phyloP scores from a whole-genome alignment of 2,113 vertebrate genomes.

The Cyphomyrus plagiostoma region DNA sequence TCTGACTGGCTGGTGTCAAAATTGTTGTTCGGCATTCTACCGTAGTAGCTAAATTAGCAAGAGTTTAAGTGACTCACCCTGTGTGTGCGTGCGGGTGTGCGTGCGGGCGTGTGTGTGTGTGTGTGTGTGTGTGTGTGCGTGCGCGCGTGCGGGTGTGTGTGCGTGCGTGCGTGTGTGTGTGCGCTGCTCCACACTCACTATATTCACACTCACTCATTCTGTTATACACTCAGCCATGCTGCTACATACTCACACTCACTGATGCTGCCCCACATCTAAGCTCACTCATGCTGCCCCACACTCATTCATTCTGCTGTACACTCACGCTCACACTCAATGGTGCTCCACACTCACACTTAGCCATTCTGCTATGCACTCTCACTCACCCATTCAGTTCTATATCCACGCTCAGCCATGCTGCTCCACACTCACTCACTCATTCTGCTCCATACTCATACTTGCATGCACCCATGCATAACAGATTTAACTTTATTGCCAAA shows the following conservation, averaged over 20 bases:
- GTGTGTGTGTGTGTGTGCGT: no score
- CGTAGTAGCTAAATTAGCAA: background rate
- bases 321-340: background rate
- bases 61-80: background rate
- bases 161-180: no score
- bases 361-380: background rate
- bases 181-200: background rate
- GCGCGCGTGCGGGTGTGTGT: no score
- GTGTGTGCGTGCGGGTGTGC: no score
- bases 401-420: no score
- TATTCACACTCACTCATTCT: background rate
- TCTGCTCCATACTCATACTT: background rate
- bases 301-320: background rate
- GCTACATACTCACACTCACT: background rate
- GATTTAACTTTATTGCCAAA: background rate
- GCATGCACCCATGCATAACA: background rate
- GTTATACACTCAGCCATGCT: background rate
- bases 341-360: background rate
- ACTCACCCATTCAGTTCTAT: no score
- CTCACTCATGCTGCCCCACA: background rate
- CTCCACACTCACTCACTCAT: background rate
- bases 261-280: background rate
- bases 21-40: background rate
- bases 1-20: background rate
- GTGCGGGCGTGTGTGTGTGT: no score